phyloP scores from a whole-genome alignment of 2,113 vertebrate species.

The Percina caprodes region DNA sequence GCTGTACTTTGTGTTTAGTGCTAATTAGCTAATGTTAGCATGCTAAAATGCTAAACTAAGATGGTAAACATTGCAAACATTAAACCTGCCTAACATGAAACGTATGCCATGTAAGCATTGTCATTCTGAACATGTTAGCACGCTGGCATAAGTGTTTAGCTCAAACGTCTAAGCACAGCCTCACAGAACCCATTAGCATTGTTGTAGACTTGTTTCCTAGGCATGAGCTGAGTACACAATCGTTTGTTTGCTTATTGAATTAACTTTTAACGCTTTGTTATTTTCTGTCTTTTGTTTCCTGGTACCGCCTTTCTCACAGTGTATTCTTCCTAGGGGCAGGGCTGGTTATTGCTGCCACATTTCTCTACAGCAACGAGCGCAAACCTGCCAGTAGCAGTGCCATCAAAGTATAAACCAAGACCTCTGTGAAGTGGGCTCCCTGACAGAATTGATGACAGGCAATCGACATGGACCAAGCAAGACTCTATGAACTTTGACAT shows the following conservation, averaged over 20 bases:
- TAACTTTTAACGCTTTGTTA: not conserved
- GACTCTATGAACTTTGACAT: slow-evolving; percentile 1
- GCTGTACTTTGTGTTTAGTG: not conserved
- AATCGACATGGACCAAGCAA: not conserved
- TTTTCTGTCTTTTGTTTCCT: slow-evolving; percentile 13
- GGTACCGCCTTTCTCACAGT: slow-evolving; percentile 71
- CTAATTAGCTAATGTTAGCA: not conserved
- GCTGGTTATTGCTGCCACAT: slow-evolving; percentile 94
- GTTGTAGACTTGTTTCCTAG: not conserved
- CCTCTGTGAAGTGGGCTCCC: not conserved
- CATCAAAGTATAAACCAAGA: slow-evolving; percentile 57
- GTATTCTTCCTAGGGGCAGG: slow-evolving; percentile 91
- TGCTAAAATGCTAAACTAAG: not conserved
- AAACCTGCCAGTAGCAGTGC: slow-evolving; percentile 84
- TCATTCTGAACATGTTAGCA: not conserved
- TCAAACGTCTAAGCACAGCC: not conserved
- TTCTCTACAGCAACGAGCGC: slow-evolving; percentile 91
- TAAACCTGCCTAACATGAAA: not conserved
- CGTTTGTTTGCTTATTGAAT: not conserved
- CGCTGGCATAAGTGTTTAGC: not conserved
- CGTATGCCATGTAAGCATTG: not conserved
- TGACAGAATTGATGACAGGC: not conserved
- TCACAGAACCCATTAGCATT: not conserved
- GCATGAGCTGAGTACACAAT: not conserved
- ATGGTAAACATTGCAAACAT: not conserved